Percentiles rank a stretch among this genome's conserved stretches.
phyloP scores from a whole-genome alignment of 2,113 vertebrate genomes.

The Tretioscincus oriximinensis region DNA sequence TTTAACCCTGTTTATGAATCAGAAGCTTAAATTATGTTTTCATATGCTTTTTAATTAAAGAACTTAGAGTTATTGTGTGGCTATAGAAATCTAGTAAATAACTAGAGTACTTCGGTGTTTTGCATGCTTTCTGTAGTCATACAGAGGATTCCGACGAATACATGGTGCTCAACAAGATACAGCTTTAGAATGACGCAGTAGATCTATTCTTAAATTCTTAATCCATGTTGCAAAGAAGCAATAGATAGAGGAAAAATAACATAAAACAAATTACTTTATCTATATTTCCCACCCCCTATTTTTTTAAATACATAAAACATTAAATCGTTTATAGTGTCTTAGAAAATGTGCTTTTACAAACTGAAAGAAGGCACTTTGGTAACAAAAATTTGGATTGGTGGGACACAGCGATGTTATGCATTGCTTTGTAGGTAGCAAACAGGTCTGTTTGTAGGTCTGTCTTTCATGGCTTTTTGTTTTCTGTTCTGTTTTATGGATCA shows the following conservation, averaged over 20 bases:
- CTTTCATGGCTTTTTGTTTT: slow-evolving; percentile 3
- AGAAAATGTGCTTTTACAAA: background rate
- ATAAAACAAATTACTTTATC: background rate
- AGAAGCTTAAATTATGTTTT: too few species aligned
- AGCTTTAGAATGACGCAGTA: background rate
- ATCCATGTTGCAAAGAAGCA: background rate
- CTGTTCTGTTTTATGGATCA: slow-evolving; percentile 1
- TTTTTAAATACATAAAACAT: background rate
- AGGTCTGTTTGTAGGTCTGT: too few species aligned
- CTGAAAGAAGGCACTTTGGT: background rate
- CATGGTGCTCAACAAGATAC: background rate
- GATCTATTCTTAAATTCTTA: background rate
- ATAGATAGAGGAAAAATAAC: background rate
- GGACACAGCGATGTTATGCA: too few species aligned
- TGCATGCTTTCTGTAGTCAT: too few species aligned
- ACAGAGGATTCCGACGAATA: too few species aligned
- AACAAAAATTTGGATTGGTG: background rate
- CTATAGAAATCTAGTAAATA: too few species aligned
- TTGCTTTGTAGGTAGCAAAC: background rate
- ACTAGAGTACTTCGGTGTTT: too few species aligned
- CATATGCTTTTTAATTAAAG: too few species aligned
- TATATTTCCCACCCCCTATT: background rate
- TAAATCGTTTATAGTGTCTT: background rate
- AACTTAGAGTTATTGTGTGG: too few species aligned
- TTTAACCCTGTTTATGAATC: too few species aligned